Percentiles rank a stretch among this genome's conserved stretches.
Evolutionary conservation across 2,797 vertebrate genomes (phyloP).

Genomic region (Eulemur mongoz): DNA sequence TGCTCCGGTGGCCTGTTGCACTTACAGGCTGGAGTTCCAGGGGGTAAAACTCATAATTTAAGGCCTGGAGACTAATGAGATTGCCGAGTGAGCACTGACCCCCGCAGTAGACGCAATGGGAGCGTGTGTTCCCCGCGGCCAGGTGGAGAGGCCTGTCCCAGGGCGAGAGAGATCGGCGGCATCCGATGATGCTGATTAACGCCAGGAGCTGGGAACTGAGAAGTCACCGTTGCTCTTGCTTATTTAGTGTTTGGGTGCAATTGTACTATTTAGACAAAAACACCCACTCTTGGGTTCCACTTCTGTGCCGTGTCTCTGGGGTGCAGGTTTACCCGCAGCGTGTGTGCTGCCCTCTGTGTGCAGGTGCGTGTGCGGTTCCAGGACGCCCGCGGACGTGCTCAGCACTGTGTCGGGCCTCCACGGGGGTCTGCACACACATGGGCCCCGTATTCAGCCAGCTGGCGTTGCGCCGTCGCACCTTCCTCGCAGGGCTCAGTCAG

Average conservation of each 20-base stretch:
- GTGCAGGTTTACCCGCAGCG: background rate
- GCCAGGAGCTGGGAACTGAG: background rate
- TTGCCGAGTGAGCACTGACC: background rate
- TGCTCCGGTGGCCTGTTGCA: background rate
- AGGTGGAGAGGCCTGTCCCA: background rate
- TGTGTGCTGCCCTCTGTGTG: background rate
- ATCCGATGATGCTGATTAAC: background rate
- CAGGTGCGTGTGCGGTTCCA: background rate
- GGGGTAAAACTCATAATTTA: background rate
- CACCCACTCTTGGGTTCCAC: background rate
- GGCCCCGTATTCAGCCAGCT: too few relatives aligned
- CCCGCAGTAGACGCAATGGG: background rate
- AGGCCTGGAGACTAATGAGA: background rate
- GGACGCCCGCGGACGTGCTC: too few relatives aligned
- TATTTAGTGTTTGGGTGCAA: too few relatives aligned
- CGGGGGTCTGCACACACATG: background rate
- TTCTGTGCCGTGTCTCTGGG: too few relatives aligned
- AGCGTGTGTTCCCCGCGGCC: background rate
- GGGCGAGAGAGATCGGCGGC: rapidly evolving
- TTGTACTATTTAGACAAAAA: background rate
- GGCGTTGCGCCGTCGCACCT: rapidly evolving
- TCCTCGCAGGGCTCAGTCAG: background rate
- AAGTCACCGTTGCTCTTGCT: background rate
- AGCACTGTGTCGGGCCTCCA: background rate
- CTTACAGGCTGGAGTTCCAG: background rate